A percentile compares a stretch with the other conserved stretches of the same genome.
Conservation (phyloP, 2,888 invertebrate species). For the Trimorus sp. region DNA sequence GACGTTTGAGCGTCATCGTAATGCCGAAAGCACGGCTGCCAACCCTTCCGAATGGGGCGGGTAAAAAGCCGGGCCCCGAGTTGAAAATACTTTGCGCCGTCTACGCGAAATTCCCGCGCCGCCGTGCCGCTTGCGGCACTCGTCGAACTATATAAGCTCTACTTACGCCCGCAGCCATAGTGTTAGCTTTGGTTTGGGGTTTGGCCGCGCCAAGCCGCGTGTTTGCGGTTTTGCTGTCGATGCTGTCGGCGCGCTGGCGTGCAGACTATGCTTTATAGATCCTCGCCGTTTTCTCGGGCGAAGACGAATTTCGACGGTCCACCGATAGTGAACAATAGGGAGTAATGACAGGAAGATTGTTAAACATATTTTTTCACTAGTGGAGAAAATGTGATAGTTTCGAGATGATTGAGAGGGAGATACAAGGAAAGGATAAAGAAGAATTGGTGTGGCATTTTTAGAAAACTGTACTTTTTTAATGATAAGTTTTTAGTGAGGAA, state of each 20-base stretch:
- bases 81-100: constrained; percentile 61
- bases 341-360: constrained; percentile 51
- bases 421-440: too few relatives aligned
- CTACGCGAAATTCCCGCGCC: constrained; percentile 52
- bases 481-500: too few relatives aligned
- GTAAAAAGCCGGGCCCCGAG: constrained; percentile 2
- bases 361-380: not conserved
- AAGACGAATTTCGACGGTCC: constrained; percentile 69
- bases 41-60: too few relatives aligned
- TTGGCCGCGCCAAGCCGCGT: constrained; percentile 80
- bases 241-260: constrained; percentile 71
- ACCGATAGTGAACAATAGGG: constrained; percentile 55
- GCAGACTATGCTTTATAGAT: constrained; percentile 69
- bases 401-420: too few relatives aligned
- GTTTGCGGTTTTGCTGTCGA: constrained; percentile 81
- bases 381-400: not conserved
- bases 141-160: constrained; percentile 77
- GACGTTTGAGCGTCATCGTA: too few relatives aligned
- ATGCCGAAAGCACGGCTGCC: too few relatives aligned
- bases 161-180: constrained; percentile 76
- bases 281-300: constrained; percentile 78
- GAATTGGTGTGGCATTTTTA: too few relatives aligned
- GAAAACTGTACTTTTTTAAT: too few relatives aligned
- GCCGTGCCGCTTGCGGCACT: constrained; percentile 62
- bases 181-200: constrained; percentile 80